These are phyloP conservation scores for Drosophila burlai DNA, from an alignment of 1,140 invertebrate genomes.

Conservation along the genomic window DNA sequence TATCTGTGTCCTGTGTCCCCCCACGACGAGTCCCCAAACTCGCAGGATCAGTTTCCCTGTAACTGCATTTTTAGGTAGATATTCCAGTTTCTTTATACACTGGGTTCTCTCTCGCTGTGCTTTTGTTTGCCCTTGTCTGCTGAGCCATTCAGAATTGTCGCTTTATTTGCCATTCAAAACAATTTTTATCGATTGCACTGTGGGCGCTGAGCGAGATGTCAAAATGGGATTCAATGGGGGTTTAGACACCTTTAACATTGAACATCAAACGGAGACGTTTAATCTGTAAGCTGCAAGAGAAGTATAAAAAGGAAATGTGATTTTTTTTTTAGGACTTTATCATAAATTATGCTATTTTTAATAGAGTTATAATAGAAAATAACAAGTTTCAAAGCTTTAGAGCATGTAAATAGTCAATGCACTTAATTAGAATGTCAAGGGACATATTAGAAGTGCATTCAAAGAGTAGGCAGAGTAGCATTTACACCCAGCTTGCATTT, in stretches of 20 bases:
- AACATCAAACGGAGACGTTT: background rate
- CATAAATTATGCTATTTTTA: background rate
- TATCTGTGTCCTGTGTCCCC: slow-evolving; percentile 18
- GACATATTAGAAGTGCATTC: background rate
- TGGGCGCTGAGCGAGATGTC: slow-evolving; percentile 8
- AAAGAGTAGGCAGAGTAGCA: background rate
- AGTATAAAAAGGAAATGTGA: background rate
- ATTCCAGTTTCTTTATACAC: slow-evolving; percentile 37
- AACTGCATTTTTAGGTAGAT: slow-evolving; percentile 74
- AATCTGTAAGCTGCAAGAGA: background rate
- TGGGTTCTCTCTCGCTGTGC: slow-evolving; percentile 14
- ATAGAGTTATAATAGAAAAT: background rate
- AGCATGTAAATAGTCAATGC: too few species aligned
- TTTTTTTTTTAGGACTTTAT: background rate
- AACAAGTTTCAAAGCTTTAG: too few species aligned
- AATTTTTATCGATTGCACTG: slow-evolving; percentile 69
- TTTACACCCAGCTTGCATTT: background rate
- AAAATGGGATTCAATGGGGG: slow-evolving; percentile 7
- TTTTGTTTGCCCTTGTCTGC: slow-evolving; percentile 38
- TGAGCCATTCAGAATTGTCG: slow-evolving; percentile 70
- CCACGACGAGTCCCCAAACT: slow-evolving; percentile 27
- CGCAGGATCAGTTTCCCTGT: slow-evolving; percentile 47
- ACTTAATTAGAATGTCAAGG: too few species aligned
- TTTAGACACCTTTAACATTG: background rate
- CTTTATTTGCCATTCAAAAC: slow-evolving; percentile 80